Evolutionary conservation across 2,888 invertebrate species (phyloP), one percentile per base, ranked within the genome.

Genomic region (Tryphoninae sp.): DNA sequence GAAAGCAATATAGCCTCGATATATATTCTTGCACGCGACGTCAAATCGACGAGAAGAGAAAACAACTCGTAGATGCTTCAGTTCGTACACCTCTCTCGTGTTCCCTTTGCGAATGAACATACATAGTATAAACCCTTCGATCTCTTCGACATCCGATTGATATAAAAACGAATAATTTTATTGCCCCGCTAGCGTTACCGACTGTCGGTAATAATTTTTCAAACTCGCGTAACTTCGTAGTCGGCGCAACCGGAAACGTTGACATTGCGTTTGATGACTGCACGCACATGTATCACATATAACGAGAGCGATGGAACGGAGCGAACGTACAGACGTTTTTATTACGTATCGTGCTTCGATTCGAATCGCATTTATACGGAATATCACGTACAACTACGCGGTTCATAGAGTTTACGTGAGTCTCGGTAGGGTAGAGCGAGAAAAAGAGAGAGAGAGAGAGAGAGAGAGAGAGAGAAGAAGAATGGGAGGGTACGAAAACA

Each of bases 351-450:
- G 13, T 45, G 42, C 33, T 19, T 64, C 71, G 19, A 55, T 71
- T 9, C 9, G 49, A 26, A 62, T 49, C 40, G 53, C 22, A 71
- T 71, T 71, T 49, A 9, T 33, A 45, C 42, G 62, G 69, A 45
- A 71, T 64, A 55, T 77, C 45, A 64, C 61, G 69, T 77, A 42
- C 61, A 26, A 26, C 26, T 19, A 49, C 49, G 49, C n/a, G 51
- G 61, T 86, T 76, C 84, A 62, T 79, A 82, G 83, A 79, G 76
- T 78, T 84, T 84, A 81, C 76, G 67, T 80, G 84, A 84, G 78
- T 81, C 83, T 75, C 77, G 78, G 76, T 78, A 58, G 59, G 73
- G 72, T 73, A 61, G 71, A 76, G 67, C 7, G 9, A 8, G 11
- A 26, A 3, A 77, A 51, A 22, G 26, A 26, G 26, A 26, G 3